Conservation (phyloP, 2,888 invertebrate species). For the Dynastes grantii region DNA sequence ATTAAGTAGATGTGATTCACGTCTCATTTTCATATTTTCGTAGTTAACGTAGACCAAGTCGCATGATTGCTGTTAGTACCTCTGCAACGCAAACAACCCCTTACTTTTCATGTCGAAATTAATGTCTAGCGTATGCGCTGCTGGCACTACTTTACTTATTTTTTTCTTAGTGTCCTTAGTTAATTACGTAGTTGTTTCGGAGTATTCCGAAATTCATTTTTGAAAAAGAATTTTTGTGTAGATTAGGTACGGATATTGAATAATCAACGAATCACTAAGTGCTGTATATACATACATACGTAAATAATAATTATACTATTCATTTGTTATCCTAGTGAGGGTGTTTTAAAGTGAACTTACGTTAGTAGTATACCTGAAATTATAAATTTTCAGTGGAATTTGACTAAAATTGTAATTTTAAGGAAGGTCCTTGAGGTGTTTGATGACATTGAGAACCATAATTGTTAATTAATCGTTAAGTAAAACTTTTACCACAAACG, state of each 20-base stretch:
- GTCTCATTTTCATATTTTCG: background rate
- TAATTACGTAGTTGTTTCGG: background rate
- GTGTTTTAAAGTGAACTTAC: background rate
- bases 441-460: no score
- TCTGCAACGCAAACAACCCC: background rate
- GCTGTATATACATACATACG: constrained; percentile 4
- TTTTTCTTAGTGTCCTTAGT: background rate
- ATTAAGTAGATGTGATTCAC: constrained; percentile 1
- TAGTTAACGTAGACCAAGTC: constrained; percentile 6
- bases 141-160: constrained; percentile 1
- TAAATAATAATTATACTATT: background rate
- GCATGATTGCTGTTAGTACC: constrained; percentile 12
- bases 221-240: background rate
- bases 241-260: background rate
- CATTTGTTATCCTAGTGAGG: background rate
- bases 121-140: background rate
- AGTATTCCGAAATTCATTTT: background rate
- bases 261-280: background rate
- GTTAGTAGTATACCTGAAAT: background rate
- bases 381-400: no score
- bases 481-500: no score
- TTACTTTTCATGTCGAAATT: background rate
- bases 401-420: no score
- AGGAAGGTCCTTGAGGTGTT: no score
- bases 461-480: no score